phyloP scores from a whole-genome alignment of 2,797 vertebrate species.

The Buphagus erythrorhynchus region DNA sequence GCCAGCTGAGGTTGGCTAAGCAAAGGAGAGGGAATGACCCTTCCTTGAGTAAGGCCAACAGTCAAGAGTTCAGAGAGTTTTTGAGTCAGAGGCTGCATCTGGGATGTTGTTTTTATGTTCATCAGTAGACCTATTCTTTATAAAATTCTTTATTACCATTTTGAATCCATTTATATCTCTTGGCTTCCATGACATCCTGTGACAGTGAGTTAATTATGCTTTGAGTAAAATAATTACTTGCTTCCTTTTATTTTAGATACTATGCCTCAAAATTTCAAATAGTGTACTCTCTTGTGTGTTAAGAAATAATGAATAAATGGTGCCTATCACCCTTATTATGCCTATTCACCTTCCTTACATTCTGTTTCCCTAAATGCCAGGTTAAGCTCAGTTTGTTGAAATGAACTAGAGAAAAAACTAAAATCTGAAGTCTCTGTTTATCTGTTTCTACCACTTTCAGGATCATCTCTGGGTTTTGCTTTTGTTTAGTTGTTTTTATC shows the following conservation, averaged over 20 bases:
- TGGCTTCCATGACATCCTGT: conserved; percentile 39
- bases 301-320: not conserved
- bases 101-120: conserved; percentile 37
- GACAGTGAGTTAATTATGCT: not conserved
- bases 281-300: not conserved
- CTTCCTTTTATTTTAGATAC: not conserved
- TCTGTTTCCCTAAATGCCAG: not conserved
- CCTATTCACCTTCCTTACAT: not conserved
- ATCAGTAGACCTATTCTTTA: conserved; percentile 45
- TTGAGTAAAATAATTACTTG: not conserved
- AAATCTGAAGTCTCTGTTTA: not conserved
- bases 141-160: conserved; percentile 6
- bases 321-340: not conserved
- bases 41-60: not conserved
- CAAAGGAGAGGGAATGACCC: not conserved
- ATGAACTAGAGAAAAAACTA: not conserved
- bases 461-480: not conserved
- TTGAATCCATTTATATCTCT: conserved; percentile 40
- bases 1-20: not conserved
- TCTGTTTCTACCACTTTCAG: not conserved
- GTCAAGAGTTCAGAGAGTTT: not conserved
- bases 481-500: not conserved
- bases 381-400: not conserved
- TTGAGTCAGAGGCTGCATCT: conserved; percentile 39
- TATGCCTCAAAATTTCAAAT: not conserved